Percentiles rank a stretch among this genome's conserved stretches.
Conservation (phyloP, 2,888 invertebrate genomes). For the Xestia sexstrigata region DNA sequence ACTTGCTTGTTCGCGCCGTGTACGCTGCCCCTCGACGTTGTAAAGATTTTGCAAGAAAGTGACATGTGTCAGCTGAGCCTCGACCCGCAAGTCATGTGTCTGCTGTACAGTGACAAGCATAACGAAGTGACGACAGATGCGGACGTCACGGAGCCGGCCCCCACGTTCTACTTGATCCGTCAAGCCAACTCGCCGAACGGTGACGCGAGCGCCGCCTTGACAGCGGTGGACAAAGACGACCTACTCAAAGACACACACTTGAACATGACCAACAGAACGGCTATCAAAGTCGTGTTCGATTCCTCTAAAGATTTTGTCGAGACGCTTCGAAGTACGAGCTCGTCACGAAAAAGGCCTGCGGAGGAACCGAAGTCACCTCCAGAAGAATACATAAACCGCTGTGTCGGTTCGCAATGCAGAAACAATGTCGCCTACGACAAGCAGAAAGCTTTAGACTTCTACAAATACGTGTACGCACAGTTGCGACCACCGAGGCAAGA, state of each 20-base stretch:
- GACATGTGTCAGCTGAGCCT: slow-evolving; percentile 86
- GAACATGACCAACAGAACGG: slow-evolving; percentile 85
- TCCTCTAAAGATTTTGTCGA: slow-evolving; percentile 87
- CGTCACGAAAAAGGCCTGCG: slow-evolving; percentile 72
- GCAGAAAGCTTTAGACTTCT: slow-evolving; percentile 88
- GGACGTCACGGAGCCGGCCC: slow-evolving; percentile 84
- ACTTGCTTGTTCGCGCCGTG: slow-evolving; percentile 87
- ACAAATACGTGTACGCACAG: slow-evolving; percentile 88
- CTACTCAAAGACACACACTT: slow-evolving; percentile 81
- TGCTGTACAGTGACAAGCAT: slow-evolving; percentile 85
- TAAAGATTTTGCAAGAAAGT: slow-evolving; percentile 83
- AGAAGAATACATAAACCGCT: slow-evolving; percentile 80
- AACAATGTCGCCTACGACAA: slow-evolving; percentile 83
- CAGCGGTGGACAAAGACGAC: slow-evolving; percentile 84
- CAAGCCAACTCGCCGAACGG: slow-evolving; percentile 82
- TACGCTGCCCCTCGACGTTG: slow-evolving; percentile 82
- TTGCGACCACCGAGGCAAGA: slow-evolving; percentile 80
- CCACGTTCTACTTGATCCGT: slow-evolving; percentile 87
- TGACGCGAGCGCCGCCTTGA: slow-evolving; percentile 82
- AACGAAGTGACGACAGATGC: slow-evolving; percentile 79
- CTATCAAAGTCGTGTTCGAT: slow-evolving; percentile 86
- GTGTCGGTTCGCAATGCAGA: slow-evolving; percentile 81
- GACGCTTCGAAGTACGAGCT: slow-evolving; percentile 82
- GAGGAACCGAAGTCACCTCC: slow-evolving; percentile 73
- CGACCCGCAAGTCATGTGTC: slow-evolving; percentile 85